Evolutionary conservation across 2,797 vertebrate species (phyloP), one percentile per base, ranked within the genome.

Genomic region (Squalus acanthias): DNA sequence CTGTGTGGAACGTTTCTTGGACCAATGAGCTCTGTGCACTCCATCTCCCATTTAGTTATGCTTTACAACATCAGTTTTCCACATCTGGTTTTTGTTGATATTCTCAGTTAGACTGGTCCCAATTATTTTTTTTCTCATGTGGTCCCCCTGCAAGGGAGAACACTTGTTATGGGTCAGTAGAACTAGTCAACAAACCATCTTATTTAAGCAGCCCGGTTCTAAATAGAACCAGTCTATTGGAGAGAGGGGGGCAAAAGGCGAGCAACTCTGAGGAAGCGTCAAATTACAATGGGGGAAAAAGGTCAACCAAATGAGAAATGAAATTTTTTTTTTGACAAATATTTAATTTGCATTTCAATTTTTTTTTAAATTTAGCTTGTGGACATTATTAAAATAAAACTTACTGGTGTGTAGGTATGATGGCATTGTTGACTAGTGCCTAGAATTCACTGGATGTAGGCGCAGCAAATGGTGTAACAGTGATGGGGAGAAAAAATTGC

Each of bases 11-110:
- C 3, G 15, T 46, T 46, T 46, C 39, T 46, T 46, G 39, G 79
- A 85, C 82, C 82, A 85, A 50, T 33, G 57, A 10, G 60, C 60
- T 12, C 57, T 63, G 26, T 24, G 63, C 13, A 46, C 33, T 13
- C 67, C 20, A 29, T 13, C n/a, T 8, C 24, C 10, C 46, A 2
- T 53, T 95, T 72, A 69, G 93, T 72, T 29, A 13, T 70, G 50
- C 24, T 53, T 72, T 46, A 72, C 67, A 50, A 13, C 67, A 53
- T 26, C 26, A 53, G 46, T 29, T 95, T 72, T 46, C 24, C 69
- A 72, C 93, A 95, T 95, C 69, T 95, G 93, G 8, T 50, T 95
- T 92, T 72, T 95, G 93, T 95, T 95, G 93, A 50, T 95, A 46
- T 70, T 12, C 24, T 26, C 67, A 12, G 39, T 95, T 72, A 53